These are phyloP conservation scores for Hermatobates lingyangjiaoensis DNA, from an alignment of 1,140 invertebrate genomes.

Conservation along the genomic window DNA sequence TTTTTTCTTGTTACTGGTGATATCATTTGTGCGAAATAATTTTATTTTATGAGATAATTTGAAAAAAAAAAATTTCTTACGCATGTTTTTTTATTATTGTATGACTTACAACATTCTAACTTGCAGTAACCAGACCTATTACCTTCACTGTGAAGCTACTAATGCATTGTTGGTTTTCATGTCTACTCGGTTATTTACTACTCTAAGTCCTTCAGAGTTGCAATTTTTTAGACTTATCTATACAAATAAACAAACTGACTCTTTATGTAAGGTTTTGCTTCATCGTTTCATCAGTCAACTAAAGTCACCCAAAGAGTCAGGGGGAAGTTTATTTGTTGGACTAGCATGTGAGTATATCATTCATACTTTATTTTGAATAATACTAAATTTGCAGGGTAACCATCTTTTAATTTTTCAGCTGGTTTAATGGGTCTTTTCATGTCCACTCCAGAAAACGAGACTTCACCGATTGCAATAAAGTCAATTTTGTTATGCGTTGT, in stretches of 20 bases:
- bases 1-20: too few species aligned
- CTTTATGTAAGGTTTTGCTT: slow-evolving; percentile 55
- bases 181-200: slow-evolving; percentile 69
- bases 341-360: too few species aligned
- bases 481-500: slow-evolving; percentile 71
- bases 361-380: too few species aligned
- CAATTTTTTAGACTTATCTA: slow-evolving; percentile 34
- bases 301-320: slow-evolving; percentile 45
- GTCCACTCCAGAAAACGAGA: slow-evolving; percentile 29
- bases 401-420: slow-evolving; percentile 32
- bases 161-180: slow-evolving; percentile 70
- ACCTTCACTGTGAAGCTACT: slow-evolving; percentile 69
- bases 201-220: slow-evolving; percentile 42
- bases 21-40: too few species aligned
- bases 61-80: too few species aligned
- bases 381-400: too few species aligned
- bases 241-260: slow-evolving; percentile 47
- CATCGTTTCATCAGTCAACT: slow-evolving; percentile 59
- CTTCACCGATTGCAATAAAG: slow-evolving; percentile 59
- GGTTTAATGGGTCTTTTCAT: slow-evolving; percentile 64
- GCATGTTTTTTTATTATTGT: too few species aligned
- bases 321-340: slow-evolving; percentile 66
- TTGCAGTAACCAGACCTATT: slow-evolving; percentile 70
- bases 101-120: neutral
- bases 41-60: too few species aligned